Percentiles rank a stretch among this genome's conserved stretches.
Evolutionary conservation across 64 coral and sea anemone genomes (phyloP).

Genomic region (Stylophora pistillata): DNA sequence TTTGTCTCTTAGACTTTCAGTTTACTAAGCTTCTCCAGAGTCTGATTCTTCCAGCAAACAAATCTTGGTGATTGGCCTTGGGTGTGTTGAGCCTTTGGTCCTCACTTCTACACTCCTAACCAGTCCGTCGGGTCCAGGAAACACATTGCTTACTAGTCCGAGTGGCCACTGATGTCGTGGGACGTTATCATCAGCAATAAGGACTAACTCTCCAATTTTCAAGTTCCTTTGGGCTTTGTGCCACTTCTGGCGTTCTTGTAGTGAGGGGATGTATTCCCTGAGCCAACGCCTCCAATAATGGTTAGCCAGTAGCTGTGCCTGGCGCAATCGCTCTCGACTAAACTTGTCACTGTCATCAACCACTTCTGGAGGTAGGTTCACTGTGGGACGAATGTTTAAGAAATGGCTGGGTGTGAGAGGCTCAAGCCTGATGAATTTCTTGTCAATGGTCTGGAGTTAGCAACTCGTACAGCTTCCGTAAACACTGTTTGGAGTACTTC

Average conservation of each 20-base stretch:
- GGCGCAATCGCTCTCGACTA: constrained; percentile 24
- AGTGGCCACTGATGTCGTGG: constrained; percentile 33
- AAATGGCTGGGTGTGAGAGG: constrained; percentile 55
- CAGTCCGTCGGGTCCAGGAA: constrained; percentile 37
- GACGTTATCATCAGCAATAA: constrained; percentile 40
- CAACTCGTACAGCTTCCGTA: constrained; percentile 40
- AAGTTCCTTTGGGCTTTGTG: constrained; percentile 17
- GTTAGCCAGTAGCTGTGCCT: constrained; percentile 12
- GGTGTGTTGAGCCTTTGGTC: constrained; percentile 29
- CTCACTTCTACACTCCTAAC: constrained; percentile 53
- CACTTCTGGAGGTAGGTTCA: constrained; percentile 30
- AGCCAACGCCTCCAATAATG: constrained; percentile 43
- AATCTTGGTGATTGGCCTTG: too few relatives aligned
- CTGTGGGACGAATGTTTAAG: constrained; percentile 37
- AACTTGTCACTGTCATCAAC: constrained; percentile 35
- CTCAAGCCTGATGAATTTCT: constrained; percentile 31
- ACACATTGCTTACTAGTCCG: constrained; percentile 18
- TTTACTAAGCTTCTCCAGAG: too few relatives aligned
- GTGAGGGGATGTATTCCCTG: too few relatives aligned
- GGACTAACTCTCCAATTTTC: constrained; percentile 11
- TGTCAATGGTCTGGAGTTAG: constrained; percentile 57
- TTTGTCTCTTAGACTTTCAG: not conserved
- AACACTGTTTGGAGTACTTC: constrained; percentile 46
- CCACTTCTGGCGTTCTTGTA: constrained; percentile 48
- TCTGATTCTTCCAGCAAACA: too few relatives aligned